Evolutionary conservation across 2,113 vertebrate genomes (phyloP).

Genomic region (Myocastor coypus): DNA sequence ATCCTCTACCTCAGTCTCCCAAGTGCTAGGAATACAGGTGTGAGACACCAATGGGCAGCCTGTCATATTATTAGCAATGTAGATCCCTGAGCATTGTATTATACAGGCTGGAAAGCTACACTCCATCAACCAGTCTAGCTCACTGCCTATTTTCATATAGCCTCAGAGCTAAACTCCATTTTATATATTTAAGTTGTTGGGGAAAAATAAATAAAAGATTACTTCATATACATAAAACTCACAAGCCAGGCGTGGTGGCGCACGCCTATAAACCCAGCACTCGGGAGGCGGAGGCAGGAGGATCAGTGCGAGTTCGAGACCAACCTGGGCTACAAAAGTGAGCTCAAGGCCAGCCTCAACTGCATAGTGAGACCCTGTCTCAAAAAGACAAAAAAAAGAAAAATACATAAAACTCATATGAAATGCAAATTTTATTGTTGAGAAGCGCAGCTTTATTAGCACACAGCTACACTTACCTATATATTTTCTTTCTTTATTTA

Average conservation of each 20-base stretch:
- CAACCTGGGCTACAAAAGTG: too few species aligned
- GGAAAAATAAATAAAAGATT: background rate
- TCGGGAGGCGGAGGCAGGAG: too few species aligned
- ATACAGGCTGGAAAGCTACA: background rate
- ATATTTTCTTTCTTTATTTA: too few species aligned
- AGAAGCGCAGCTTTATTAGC: background rate
- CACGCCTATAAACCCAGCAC: too few species aligned
- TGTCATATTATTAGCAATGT: background rate
- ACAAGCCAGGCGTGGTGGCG: too few species aligned
- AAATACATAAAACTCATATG: background rate
- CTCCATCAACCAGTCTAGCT: background rate
- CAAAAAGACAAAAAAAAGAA: too few species aligned
- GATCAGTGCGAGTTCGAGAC: too few species aligned
- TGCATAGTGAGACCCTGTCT: too few species aligned
- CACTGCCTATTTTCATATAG: background rate
- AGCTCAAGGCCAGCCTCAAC: too few species aligned
- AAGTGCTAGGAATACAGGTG: too few species aligned
- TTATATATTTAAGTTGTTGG: background rate
- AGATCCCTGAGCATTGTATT: background rate
- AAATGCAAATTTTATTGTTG: constrained; percentile 14
- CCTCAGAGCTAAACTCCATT: background rate
- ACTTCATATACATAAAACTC: constrained; percentile 8
- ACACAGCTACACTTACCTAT: background rate
- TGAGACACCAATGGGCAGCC: too few species aligned
- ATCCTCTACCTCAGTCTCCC: too few species aligned